phyloP scores from a whole-genome alignment of 2,113 vertebrate species.

The Pomatostomus ruficeps region DNA sequence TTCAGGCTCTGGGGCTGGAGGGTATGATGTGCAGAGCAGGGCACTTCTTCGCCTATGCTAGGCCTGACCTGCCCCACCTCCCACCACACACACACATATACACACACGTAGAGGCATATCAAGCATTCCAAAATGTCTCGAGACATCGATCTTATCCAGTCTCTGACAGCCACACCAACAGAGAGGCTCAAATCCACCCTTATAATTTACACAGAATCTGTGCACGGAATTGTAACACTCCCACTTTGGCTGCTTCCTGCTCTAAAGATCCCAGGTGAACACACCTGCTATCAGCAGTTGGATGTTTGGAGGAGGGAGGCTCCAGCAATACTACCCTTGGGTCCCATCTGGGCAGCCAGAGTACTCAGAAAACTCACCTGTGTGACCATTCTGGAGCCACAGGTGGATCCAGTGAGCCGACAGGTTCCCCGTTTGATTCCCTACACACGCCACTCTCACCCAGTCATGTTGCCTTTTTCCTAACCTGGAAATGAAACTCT shows the following conservation, averaged over 20 bases:
- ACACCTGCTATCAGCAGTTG: neutral
- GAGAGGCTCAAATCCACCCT: neutral
- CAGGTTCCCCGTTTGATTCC: neutral
- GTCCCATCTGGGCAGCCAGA: neutral
- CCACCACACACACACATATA: too few species aligned
- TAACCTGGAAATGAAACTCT: too few species aligned
- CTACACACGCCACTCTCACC: neutral
- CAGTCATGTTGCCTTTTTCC: too few species aligned
- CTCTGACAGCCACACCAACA: neutral
- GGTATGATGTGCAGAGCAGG: too few species aligned
- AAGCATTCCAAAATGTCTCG: too few species aligned
- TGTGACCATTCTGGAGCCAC: neutral
- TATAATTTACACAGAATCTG: neutral
- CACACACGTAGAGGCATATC: too few species aligned
- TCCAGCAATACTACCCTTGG: accelerated
- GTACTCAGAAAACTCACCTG: neutral
- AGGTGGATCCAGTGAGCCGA: accelerated
- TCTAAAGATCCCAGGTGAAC: neutral
- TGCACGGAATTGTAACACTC: neutral
- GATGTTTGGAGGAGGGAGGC: neutral
- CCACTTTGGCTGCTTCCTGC: neutral
- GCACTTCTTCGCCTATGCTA: too few species aligned
- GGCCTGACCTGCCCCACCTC: too few species aligned
- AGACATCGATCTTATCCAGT: too few species aligned
- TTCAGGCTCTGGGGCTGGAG: too few species aligned